Evolutionary conservation across 2,888 invertebrate species (phyloP), one percentile per base, ranked within the genome.

Genomic region (Pyrgus malvae): DNA sequence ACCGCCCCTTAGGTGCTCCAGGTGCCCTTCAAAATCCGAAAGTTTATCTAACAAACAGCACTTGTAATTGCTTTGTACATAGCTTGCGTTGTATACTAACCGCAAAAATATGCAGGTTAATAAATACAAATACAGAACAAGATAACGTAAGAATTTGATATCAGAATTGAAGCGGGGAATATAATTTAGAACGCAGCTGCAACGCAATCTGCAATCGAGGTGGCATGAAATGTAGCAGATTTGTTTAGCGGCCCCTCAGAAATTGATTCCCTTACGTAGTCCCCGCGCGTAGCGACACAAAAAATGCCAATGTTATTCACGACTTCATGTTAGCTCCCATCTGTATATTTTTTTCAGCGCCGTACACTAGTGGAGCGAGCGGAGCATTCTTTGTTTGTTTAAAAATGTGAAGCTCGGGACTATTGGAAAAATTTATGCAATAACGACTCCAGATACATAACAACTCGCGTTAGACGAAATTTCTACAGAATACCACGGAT

Each of bases 101-200:
- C n/a, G n/a, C n/a, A n/a, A n/a, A n/a, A n/a, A n/a, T n/a, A n/a
- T n/a, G n/a, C n/a, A n/a, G n/a, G n/a, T n/a, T n/a, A n/a, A n/a
- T n/a, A n/a, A n/a, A n/a, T n/a, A n/a, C n/a, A n/a, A n/a, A n/a
- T n/a, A n/a, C n/a, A n/a, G n/a, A n/a, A n/a, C n/a, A n/a, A n/a
- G n/a, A n/a, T n/a, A n/a, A n/a, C n/a, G n/a, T n/a, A 17, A 37
- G 17, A 37, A 37, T 37, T 37, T 16, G n/a, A 9, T 4, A 4
- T 23, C 6, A 23, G 4, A 17, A 5, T 6, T 5, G 9, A 17
- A 2, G 17, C 1, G 17, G 51, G 61, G 56, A 55, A 69, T 67
- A 70, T 70, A 70, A 72, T 66, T 78, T 67, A 75, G 67, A 65
- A 64, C 65, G 65, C 73, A 69, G 70, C 67, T 75, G 73, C 71